Base-by-base conservation (phyloP, 2,113 vertebrate species). In the Corapipo altera region DNA sequence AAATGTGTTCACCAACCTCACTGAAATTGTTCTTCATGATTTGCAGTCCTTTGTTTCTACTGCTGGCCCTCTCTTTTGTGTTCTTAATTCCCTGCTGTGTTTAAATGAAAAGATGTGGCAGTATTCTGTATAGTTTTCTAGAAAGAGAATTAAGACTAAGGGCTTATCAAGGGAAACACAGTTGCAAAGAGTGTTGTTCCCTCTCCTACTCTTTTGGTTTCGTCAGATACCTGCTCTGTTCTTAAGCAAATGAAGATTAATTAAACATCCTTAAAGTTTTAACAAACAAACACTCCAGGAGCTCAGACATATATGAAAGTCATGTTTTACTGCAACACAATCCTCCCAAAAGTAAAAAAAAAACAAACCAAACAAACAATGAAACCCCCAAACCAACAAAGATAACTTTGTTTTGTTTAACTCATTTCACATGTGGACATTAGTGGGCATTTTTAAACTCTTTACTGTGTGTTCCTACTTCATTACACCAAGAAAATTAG, bases 51-150 rank as follows among this genome's bases (percentile, higher is more conserved):
- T 89, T 39, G 26, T 58, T 91, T 81, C 32, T 64, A 4, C 21
- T 44, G 14, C 18, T 57, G 26, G 5, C 20, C 20, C 5, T 58
- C 20, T 17, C 17, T 88, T 58, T 35, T 0, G 0, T n/a, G 10
- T 46, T 85, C 21, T 51, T 62, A 26, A 74, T 67, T 87, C 20
- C 48, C 11, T 64, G 3, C 14, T 21, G 11, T 55, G 22, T 84
- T 86, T 37, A 23, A 65, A 35, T 51, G 67, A 27, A 65, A 65
- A 85, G 37, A 23, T 46, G 28, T n/a, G 28, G 33, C 23, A 46
- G 37, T 57, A 9, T 55, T 88, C 35, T 79, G 20, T 30, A n/a
- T 23, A 46, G 16, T 33, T 91, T 57, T 61, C 22, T 12, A n/a
- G 49, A 78, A 76, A 23, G 33, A 58, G 9, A 58, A 35, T 92